Evolutionary conservation across 2,888 invertebrate species (phyloP).

Genomic region (Tribolium freemani): DNA sequence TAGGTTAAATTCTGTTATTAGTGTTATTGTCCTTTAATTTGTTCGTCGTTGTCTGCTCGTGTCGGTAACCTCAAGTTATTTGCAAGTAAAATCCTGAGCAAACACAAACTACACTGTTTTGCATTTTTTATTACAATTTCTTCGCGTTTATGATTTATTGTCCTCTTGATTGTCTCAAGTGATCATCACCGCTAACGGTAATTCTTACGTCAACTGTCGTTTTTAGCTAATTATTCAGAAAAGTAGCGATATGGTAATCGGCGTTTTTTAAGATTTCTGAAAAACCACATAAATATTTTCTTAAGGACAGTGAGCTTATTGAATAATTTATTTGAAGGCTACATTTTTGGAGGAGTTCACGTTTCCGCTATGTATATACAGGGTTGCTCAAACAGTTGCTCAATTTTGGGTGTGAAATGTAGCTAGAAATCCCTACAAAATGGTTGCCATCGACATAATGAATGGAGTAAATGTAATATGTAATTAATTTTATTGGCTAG

Average conservation of each 20-base stretch:
- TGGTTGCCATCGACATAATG: constrained; percentile 36
- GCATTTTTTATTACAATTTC: constrained; percentile 35
- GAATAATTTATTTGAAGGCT: constrained; percentile 7
- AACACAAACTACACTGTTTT: constrained; percentile 31
- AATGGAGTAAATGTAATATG: constrained; percentile 47
- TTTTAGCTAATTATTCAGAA: constrained; percentile 19
- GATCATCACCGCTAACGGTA: not conserved
- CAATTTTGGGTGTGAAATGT: constrained; percentile 33
- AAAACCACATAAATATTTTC: constrained; percentile 4
- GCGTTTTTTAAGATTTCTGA: not conserved
- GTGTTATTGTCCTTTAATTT: constrained; percentile 47
- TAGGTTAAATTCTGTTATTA: constrained; percentile 40
- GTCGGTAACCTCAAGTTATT: constrained; percentile 44
- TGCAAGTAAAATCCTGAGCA: constrained; percentile 43
- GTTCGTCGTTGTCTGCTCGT: constrained; percentile 41
- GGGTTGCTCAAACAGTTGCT: constrained; percentile 3
- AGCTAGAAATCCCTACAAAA: constrained; percentile 21
- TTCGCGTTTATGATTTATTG: not conserved
- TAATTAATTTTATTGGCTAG: constrained; percentile 52
- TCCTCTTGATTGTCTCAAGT: not conserved
- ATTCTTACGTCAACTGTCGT: constrained; percentile 21
- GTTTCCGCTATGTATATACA: not conserved
- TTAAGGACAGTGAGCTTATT: constrained; percentile 6
- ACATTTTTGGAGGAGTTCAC: constrained; percentile 7
- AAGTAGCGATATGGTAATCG: constrained; percentile 13